Base-by-base conservation (phyloP, 2,113 vertebrate genomes). In the Colius striatus region DNA sequence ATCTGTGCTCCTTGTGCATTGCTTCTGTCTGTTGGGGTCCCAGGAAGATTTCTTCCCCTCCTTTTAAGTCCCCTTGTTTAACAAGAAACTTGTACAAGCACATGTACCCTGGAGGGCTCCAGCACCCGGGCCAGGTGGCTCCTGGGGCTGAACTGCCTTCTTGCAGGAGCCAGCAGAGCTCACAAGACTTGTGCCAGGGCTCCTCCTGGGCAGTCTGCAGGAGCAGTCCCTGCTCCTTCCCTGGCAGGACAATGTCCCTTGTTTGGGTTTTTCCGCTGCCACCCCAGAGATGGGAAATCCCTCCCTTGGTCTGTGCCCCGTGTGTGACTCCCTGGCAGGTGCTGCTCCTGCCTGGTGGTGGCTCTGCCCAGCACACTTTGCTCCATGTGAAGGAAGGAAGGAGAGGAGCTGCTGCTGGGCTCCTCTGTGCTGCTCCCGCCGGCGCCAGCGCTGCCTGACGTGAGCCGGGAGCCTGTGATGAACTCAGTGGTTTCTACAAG, bases 371-470 rank as follows among this genome's bases (percentile, higher is more conserved):
- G 13, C 36, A 38, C 12, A 3, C 41, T 34, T 63, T 23, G 23
- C 41, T 29, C 43, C 0, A 11, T 0, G 1, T 1, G 8, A 30
- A 22, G 45, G 60, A 30, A 22, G 45, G 60, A 21, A 34, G 34
- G 65, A 71, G 50, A 30, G 58, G 32, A 68, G 32, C 66, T 23
- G 26, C 53, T 58, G 61, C 50, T 9, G 36, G 36, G 70, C 26
- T 25, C 9, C 58, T n/a, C 45, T 0, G 4, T 14, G 32, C 36
- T 66, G 20, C 36, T 25, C n/a, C 23, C 3, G 9, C 10, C 13
- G 0, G 17, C 4, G 4, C 58, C 12, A 17, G 21, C 26, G 21
- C 27, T 5, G 17, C 45, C 25, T 1, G 1, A 19, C 11, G n/a
- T n/a, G 14, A 50, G 72, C 22, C 57, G 74, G 65, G n/a, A 43